phyloP scores from a whole-genome alignment of 2,113 vertebrate genomes.

The Rhipidura dahli region DNA sequence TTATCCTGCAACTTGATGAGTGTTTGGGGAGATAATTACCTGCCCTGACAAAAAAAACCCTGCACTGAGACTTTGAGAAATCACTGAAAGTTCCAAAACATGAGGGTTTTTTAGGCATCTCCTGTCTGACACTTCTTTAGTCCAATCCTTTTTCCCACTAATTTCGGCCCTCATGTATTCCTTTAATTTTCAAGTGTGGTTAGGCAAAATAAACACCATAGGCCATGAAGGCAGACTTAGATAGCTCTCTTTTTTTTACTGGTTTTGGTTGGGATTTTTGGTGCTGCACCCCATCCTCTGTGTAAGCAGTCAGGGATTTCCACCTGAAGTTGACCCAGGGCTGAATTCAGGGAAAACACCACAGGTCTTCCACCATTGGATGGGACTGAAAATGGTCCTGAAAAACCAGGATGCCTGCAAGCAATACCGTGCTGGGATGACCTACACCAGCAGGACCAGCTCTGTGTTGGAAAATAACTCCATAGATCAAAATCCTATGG shows the following conservation, averaged over 20 bases:
- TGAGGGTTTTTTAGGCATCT: not conserved
- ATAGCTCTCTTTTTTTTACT: too few relatives aligned
- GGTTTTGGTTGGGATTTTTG: not conserved
- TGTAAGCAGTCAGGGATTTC: not conserved
- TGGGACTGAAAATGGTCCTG: not conserved
- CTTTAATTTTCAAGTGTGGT: not conserved
- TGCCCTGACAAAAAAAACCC: not conserved
- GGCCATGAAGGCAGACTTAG: not conserved
- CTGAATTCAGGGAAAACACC: not conserved
- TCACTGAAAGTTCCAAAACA: not conserved
- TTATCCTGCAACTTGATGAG: not conserved
- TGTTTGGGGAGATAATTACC: not conserved
- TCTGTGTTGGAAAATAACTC: not conserved
- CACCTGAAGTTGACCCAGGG: fast-evolving
- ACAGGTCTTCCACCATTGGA: not conserved
- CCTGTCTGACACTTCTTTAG: not conserved
- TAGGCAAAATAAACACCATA: not conserved
- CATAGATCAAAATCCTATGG: not conserved
- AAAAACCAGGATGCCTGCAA: not conserved
- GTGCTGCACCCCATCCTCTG: not conserved
- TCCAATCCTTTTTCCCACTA: not conserved
- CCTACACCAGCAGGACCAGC: not conserved
- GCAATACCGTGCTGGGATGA: not conserved
- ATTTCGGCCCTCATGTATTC: not conserved
- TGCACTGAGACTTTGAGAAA: not conserved